Evolutionary conservation across 2,888 invertebrate species (phyloP).

Genomic region (Cepaea hortensis): DNA sequence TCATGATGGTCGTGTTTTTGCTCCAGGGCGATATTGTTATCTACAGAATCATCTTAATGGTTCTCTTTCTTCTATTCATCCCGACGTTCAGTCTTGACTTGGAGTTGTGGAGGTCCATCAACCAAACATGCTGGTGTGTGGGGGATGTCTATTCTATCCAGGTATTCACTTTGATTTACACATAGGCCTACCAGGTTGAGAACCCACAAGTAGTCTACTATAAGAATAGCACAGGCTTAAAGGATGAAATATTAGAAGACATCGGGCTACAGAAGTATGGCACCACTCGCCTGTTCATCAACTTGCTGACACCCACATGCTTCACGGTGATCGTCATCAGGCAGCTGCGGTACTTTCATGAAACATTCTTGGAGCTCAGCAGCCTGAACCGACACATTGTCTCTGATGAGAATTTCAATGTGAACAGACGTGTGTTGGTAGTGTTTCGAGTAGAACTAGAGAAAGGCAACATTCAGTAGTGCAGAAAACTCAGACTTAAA

Average conservation of each 20-base stretch:
- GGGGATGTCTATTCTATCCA: constrained; percentile 97
- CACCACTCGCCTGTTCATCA: too few relatives aligned
- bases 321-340: too few relatives aligned
- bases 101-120: constrained; percentile 91
- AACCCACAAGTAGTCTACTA: constrained; percentile 86
- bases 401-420: too few relatives aligned
- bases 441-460: too few relatives aligned
- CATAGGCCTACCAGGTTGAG: constrained; percentile 98
- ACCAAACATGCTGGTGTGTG: constrained; percentile 96
- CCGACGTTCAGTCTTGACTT: constrained; percentile 94
- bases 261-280: too few relatives aligned
- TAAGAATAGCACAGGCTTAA: constrained; percentile 81
- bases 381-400: too few relatives aligned
- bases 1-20: constrained; percentile 93
- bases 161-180: constrained; percentile 94
- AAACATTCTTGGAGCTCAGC: too few relatives aligned
- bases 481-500: too few relatives aligned
- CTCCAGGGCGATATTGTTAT: constrained; percentile 90
- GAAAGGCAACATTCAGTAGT: too few relatives aligned
- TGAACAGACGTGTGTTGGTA: too few relatives aligned
- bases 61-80: constrained; percentile 93
- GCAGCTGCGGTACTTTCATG: too few relatives aligned
- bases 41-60: constrained; percentile 97
- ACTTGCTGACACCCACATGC: too few relatives aligned
- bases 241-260: neutral